Conservation (phyloP, 2,888 invertebrate genomes). For the Drosophila neonasuta region DNA sequence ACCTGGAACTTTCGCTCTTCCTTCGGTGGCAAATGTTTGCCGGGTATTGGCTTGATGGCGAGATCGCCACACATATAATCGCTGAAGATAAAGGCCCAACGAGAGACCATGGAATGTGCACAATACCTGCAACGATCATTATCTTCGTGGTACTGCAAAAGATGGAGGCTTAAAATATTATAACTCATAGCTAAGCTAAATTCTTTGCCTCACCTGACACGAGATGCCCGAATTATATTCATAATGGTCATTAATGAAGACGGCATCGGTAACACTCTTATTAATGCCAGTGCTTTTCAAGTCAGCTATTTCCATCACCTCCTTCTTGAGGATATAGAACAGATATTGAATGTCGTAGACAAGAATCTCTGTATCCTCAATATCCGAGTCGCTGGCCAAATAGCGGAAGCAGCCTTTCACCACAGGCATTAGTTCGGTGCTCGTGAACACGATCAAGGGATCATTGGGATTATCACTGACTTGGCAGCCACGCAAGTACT, state of each 20-base stretch:
- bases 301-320: constrained; percentile 70
- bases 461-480: constrained; percentile 18
- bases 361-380: constrained; percentile 43
- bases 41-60: constrained; percentile 80
- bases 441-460: constrained; percentile 82
- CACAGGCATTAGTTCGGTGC: constrained; percentile 68
- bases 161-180: constrained; percentile 20
- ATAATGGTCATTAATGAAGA: constrained; percentile 76
- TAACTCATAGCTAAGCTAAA: background rate
- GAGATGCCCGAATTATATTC: constrained; percentile 78
- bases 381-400: constrained; percentile 57
- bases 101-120: constrained; percentile 81
- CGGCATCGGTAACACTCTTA: constrained; percentile 66
- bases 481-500: constrained; percentile 77
- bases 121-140: constrained; percentile 81
- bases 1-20: too few relatives aligned
- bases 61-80: constrained; percentile 83
- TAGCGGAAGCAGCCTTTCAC: constrained; percentile 78
- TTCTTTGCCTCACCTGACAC: constrained; percentile 73
- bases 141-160: constrained; percentile 80
- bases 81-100: constrained; percentile 82
- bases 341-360: constrained; percentile 77
- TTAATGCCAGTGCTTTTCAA: constrained; percentile 55
- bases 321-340: constrained; percentile 76
- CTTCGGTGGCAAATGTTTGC: constrained; percentile 81